Conservation (phyloP, 2,113 vertebrate genomes). For the Ondatra zibethicus region DNA sequence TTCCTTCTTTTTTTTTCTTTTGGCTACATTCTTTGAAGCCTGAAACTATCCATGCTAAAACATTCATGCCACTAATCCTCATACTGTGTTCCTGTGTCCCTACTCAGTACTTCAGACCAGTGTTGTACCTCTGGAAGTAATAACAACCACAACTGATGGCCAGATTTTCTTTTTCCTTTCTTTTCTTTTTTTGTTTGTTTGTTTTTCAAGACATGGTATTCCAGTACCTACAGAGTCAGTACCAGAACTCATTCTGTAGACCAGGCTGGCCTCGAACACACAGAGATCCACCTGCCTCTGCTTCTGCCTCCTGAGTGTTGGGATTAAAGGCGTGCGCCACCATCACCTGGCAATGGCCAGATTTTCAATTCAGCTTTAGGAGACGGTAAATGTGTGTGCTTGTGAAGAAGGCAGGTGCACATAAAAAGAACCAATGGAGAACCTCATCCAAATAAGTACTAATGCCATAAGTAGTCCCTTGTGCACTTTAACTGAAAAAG, state of each 20-base stretch:
- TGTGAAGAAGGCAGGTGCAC: conserved; percentile 41
- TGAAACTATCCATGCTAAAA: background rate
- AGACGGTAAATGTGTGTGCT: conserved; percentile 24
- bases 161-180: background rate
- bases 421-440: conserved; percentile 55
- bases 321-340: no score
- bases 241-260: no score
- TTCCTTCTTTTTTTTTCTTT: background rate
- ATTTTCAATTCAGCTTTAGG: conserved; percentile 21
- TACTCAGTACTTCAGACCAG: background rate
- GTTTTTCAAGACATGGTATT: no score
- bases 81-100: background rate
- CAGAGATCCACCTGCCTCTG: no score
- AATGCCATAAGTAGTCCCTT: conserved; percentile 52
- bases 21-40: conserved; percentile 11
- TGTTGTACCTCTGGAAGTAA: background rate
- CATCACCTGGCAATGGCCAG: no score
- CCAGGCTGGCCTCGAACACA: no score
- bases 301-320: no score
- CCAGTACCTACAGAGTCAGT: no score
- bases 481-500: conserved; percentile 60
- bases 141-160: background rate
- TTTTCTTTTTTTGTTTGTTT: no score
- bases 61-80: background rate
- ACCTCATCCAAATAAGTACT: conserved; percentile 42